phyloP scores from a whole-genome alignment of 1,140 invertebrate species.

The Conus ventricosus region DNA sequence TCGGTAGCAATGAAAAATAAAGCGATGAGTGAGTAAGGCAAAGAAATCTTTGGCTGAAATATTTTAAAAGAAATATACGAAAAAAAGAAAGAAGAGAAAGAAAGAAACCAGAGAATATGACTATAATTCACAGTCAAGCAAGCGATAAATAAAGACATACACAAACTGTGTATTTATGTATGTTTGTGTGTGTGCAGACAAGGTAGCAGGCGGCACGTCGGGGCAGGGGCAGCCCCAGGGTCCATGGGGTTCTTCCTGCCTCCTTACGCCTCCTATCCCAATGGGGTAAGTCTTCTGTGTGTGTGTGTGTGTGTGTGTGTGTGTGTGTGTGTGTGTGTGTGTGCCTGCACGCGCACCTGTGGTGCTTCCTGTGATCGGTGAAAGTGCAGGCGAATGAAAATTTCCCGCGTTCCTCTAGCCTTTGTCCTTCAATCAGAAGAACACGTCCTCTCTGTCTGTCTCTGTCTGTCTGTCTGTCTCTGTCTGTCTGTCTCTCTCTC shows the following conservation, averaged over 20 bases:
- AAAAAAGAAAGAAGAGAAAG: no score
- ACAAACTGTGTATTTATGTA: neutral
- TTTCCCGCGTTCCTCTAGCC: constrained; percentile 42
- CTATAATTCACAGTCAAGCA: no score
- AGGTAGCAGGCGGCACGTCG: constrained; percentile 34
- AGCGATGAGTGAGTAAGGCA: no score
- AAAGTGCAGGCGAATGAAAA: no score
- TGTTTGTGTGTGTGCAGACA: constrained; percentile 45
- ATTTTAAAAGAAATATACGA: no score
- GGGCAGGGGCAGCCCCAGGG: constrained; percentile 46
- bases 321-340: constrained; percentile 36
- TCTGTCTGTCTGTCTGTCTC: neutral
- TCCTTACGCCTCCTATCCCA: constrained; percentile 47
- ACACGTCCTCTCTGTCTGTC: neutral
- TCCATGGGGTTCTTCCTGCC: constrained; percentile 51
- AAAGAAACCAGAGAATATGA: no score
- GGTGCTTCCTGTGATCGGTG: no score
- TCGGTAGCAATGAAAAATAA: no score
- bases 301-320: neutral
- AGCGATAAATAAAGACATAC: no score
- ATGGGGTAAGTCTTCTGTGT: constrained; percentile 39
- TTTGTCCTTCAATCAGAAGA: constrained; percentile 43
- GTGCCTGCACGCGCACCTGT: constrained; percentile 19
- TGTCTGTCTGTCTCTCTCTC: neutral
- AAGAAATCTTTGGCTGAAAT: no score